Percentiles rank a stretch among this genome's conserved stretches.
Evolutionary conservation across 2,797 vertebrate genomes (phyloP).

Genomic region (Salarias fasciatus): DNA sequence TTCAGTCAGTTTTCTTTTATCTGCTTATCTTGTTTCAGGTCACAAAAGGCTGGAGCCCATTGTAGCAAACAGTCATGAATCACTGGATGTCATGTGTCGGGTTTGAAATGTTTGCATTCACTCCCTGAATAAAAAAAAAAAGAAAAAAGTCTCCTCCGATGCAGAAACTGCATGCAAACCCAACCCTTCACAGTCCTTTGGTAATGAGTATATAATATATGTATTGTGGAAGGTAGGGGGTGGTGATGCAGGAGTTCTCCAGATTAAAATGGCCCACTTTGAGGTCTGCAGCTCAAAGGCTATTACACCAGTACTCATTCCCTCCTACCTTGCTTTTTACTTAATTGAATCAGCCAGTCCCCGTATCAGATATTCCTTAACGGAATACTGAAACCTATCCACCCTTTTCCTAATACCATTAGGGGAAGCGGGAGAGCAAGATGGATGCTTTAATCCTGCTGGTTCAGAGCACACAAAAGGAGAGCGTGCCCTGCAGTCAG

Average conservation of each 20-base stretch:
- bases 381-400: conserved; percentile 82
- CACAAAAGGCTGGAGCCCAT: not conserved
- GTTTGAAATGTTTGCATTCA: conserved; percentile 9
- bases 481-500: conserved; percentile 69
- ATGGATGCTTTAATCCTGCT: conserved; percentile 82
- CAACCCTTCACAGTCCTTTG: conserved; percentile 31
- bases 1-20: not conserved
- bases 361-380: conserved; percentile 84
- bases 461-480: conserved; percentile 75
- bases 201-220: conserved; percentile 47
- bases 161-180: conserved; percentile 29
- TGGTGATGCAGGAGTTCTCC: conserved; percentile 23
- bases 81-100: not conserved
- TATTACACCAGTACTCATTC: conserved; percentile 45
- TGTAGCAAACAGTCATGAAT: conserved; percentile 10
- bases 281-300: conserved; percentile 46
- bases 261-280: conserved; percentile 60
- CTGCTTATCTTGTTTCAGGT: not conserved
- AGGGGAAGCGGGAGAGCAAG: conserved; percentile 73
- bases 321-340: conserved; percentile 77
- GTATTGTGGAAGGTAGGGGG: conserved; percentile 25
- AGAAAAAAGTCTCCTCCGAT: conserved; percentile 26
- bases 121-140: conserved; percentile 17
- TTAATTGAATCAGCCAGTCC: conserved; percentile 81
- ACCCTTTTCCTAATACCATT: conserved; percentile 82